Conservation (phyloP, 1,140 invertebrate genomes). For the Pogonognathellus flavescens region DNA sequence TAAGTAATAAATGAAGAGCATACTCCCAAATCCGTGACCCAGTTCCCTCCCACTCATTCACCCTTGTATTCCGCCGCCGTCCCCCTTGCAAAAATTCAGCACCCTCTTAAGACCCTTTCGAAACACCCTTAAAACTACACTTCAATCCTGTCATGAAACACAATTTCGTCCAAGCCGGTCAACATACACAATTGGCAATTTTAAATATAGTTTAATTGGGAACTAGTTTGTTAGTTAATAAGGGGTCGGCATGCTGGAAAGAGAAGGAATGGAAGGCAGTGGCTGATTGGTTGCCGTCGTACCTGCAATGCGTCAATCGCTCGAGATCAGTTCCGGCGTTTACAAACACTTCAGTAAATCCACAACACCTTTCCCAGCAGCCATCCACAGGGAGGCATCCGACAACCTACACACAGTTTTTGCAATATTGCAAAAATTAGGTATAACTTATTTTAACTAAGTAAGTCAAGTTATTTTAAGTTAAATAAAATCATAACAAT, state of each 20-base stretch:
- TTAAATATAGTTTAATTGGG: not conserved
- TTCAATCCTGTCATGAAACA: not conserved
- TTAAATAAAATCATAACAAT: too few relatives aligned
- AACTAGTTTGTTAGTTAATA: not conserved
- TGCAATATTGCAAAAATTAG: too few relatives aligned
- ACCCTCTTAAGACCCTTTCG: not conserved
- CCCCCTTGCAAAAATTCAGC: constrained; percentile 1
- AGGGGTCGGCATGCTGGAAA: constrained; percentile 9
- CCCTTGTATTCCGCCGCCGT: constrained; percentile 43
- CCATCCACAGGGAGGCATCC: too few relatives aligned
- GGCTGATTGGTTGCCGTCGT: constrained; percentile 36
- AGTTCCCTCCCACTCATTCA: constrained; percentile 55
- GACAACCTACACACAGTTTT: too few relatives aligned
- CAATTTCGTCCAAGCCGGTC: not conserved
- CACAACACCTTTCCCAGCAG: too few relatives aligned
- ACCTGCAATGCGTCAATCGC: constrained; percentile 57
- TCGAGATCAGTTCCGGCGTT: constrained; percentile 44
- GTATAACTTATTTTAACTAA: too few relatives aligned
- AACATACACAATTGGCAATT: not conserved
- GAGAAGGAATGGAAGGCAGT: constrained; percentile 16
- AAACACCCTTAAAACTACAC: not conserved
- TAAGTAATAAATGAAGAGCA: constrained; percentile 52
- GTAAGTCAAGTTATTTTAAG: too few relatives aligned
- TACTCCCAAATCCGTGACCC: constrained; percentile 57
- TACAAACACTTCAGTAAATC: not conserved